Conservation (phyloP, 2,888 invertebrate species). For the Pyrrhosoma nymphula region DNA sequence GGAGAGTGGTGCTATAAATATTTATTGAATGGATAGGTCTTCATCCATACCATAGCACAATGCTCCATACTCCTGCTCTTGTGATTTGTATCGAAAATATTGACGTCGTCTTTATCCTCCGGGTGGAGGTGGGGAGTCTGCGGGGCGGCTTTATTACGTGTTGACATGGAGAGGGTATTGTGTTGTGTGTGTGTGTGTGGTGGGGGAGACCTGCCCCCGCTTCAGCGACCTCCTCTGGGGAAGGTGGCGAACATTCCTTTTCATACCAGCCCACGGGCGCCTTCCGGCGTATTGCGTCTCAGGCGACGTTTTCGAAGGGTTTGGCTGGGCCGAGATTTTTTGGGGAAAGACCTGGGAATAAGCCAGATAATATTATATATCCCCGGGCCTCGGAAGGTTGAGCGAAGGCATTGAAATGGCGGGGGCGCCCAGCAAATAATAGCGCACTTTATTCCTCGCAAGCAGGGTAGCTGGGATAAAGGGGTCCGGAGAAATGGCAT, state of each 20-base stretch:
- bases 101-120: not conserved
- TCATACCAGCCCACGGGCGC: not conserved
- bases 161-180: not conserved
- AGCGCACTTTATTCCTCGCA: not conserved
- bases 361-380: conserved; percentile 10
- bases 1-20: not conserved
- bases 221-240: not conserved
- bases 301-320: not conserved
- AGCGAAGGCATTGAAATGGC: not conserved
- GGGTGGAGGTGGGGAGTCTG: not conserved
- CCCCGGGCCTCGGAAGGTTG: not conserved
- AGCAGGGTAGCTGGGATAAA: not conserved
- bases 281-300: not conserved
- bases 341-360: not conserved
- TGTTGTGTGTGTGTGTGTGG: not conserved
- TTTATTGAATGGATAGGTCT: not conserved
- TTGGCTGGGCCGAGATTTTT: not conserved
- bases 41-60: not conserved
- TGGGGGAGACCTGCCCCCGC: not conserved
- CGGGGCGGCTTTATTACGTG: not conserved
- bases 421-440: not conserved
- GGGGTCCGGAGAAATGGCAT: not conserved
- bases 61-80: not conserved
- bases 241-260: not conserved
- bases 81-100: conserved; percentile 3